These are phyloP conservation scores for Amitus sp. DNA, from an alignment of 2,888 invertebrate genomes.

Conservation along the genomic window DNA sequence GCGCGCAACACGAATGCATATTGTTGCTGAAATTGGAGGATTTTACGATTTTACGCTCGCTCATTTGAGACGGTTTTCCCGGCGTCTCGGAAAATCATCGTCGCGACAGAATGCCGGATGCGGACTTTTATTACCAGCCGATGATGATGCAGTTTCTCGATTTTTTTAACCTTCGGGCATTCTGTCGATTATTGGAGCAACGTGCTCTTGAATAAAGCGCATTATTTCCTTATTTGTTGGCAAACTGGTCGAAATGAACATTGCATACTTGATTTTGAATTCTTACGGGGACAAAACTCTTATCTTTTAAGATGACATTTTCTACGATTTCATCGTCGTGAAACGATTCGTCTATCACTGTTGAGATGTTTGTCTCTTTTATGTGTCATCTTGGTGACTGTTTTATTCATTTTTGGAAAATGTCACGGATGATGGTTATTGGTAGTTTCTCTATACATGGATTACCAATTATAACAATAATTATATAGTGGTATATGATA, in stretches of 20 bases:
- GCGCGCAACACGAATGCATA: conserved; percentile 20
- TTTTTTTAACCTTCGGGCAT: conserved; percentile 24
- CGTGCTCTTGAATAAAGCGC: conserved; percentile 56
- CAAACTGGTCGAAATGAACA: conserved; percentile 43
- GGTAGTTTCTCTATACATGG: conserved; percentile 43
- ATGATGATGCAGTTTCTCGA: too few relatives aligned
- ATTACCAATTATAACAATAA: conserved; percentile 47
- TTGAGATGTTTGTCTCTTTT: background rate
- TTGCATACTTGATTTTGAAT: conserved; percentile 14
- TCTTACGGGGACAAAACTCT: too few relatives aligned
- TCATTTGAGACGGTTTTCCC: conserved; percentile 43
- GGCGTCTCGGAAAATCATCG: conserved; percentile 46
- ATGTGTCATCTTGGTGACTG: background rate
- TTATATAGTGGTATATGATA: conserved; percentile 42
- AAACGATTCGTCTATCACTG: background rate
- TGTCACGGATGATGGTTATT: background rate
- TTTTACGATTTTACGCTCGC: conserved; percentile 60
- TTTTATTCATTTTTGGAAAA: background rate
- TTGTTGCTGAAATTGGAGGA: too few relatives aligned
- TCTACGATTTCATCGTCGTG: too few relatives aligned
- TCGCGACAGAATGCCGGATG: conserved; percentile 42
- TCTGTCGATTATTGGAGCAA: conserved; percentile 30
- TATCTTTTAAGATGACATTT: too few relatives aligned
- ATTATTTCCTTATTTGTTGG: conserved; percentile 54
- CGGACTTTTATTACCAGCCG: too few relatives aligned